These are phyloP conservation scores for Chironomus tepperi DNA, from an alignment of 1,140 invertebrate species.

Conservation along the genomic window DNA sequence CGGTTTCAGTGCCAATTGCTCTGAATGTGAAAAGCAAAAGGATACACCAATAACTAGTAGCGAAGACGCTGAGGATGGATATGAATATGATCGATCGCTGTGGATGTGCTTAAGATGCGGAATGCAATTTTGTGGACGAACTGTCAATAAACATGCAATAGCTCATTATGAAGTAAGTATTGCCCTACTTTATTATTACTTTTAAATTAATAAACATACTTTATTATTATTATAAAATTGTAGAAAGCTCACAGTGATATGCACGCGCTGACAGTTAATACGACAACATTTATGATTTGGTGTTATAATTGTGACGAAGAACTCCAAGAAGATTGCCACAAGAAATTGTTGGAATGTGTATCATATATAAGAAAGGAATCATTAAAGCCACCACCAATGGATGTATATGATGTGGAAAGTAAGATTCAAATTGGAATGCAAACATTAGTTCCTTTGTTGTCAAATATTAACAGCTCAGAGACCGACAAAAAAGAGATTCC, in stretches of 20 bases:
- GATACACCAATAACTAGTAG: slow-evolving; percentile 33
- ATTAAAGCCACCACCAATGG: slow-evolving; percentile 29
- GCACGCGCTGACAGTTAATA: slow-evolving; percentile 66
- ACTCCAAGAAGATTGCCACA: slow-evolving; percentile 47
- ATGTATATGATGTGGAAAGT: slow-evolving; percentile 30
- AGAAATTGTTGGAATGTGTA: slow-evolving; percentile 54
- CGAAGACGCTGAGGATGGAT: slow-evolving; percentile 35
- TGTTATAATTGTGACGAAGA: slow-evolving; percentile 60
- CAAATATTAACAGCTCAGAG: neutral
- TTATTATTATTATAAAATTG: slow-evolving; percentile 15
- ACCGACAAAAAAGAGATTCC: neutral
- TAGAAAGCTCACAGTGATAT: slow-evolving; percentile 60
- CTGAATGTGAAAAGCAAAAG: slow-evolving; percentile 46
- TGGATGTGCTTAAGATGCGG: slow-evolving; percentile 68
- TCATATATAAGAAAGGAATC: slow-evolving; percentile 52
- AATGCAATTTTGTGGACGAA: slow-evolving; percentile 63
- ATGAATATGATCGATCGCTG: slow-evolving; percentile 49
- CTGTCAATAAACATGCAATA: slow-evolving; percentile 61
- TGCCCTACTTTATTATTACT: neutral
- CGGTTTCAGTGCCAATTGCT: slow-evolving; percentile 50
- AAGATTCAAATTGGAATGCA: slow-evolving; percentile 31
- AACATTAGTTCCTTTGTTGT: slow-evolving; percentile 31
- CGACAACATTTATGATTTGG: slow-evolving; percentile 61
- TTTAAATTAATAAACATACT: neutral
- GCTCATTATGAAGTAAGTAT: slow-evolving; percentile 53